These are phyloP conservation scores for Hydrocynus forskahlii DNA, from an alignment of 2,797 vertebrate genomes.

Conservation along the genomic window DNA sequence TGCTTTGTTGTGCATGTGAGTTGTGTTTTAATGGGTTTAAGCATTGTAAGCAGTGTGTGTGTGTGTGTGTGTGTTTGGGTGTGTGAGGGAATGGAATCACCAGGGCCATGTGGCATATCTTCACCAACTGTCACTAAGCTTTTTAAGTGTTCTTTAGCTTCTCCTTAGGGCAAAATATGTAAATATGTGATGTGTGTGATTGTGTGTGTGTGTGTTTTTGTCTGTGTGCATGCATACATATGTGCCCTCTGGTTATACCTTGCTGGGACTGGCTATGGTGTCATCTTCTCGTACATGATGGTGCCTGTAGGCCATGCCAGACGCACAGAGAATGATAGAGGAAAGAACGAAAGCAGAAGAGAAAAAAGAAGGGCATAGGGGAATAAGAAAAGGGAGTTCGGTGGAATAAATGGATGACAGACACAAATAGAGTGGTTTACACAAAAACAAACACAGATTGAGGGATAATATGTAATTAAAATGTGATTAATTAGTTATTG, in stretches of 20 bases:
- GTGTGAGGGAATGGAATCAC: neutral
- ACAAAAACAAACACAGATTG: neutral
- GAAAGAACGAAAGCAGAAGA: neutral
- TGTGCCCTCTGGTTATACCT: conserved; percentile 31
- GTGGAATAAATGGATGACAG: conserved; percentile 5
- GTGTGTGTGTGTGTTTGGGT: conserved; percentile 8
- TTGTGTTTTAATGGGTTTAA: neutral
- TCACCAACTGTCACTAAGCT: conserved; percentile 35
- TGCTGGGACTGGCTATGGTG: conserved; percentile 16
- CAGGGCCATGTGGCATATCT: conserved; percentile 19
- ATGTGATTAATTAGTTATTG: neutral
- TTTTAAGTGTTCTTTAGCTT: conserved; percentile 25
- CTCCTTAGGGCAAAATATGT: conserved; percentile 26
- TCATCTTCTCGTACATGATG: conserved; percentile 29
- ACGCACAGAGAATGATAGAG: conserved; percentile 12
- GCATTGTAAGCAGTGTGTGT: neutral
- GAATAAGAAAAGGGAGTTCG: neutral
- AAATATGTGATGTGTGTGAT: conserved; percentile 10
- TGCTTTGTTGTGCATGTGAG: too few relatives aligned
- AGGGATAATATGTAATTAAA: neutral
- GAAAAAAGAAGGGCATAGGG: neutral
- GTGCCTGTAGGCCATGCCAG: conserved; percentile 20
- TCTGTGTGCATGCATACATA: conserved; percentile 23
- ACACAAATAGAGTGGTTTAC: neutral
- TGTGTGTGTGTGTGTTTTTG: conserved; percentile 18